A percentile compares a stretch with the other conserved stretches of the same genome.
These are phyloP conservation scores for Turnix velox DNA, from an alignment of 2,113 vertebrate genomes.

Conservation along the genomic window DNA sequence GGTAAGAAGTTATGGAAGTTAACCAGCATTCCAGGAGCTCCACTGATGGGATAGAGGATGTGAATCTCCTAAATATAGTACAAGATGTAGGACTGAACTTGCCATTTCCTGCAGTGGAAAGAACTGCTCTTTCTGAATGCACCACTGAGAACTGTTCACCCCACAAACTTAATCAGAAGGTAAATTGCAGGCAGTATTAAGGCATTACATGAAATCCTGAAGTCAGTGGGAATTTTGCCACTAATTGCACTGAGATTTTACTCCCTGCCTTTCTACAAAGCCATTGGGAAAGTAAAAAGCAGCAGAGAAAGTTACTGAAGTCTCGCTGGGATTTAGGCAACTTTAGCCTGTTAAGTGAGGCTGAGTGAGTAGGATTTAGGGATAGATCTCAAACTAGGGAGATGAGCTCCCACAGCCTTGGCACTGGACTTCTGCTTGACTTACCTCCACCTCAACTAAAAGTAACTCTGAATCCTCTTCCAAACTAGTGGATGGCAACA, in stretches of 20 bases:
- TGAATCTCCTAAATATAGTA: constrained; percentile 43
- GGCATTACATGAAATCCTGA: background rate
- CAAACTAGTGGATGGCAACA: background rate
- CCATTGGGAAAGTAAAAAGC: background rate
- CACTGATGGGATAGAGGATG: background rate
- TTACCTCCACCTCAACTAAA: background rate
- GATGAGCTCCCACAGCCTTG: background rate
- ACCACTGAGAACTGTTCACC: background rate
- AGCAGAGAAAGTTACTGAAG: background rate
- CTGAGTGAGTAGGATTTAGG: background rate
- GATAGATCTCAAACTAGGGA: background rate
- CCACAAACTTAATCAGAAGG: background rate
- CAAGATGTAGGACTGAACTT: background rate
- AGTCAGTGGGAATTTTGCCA: background rate
- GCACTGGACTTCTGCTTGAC: background rate
- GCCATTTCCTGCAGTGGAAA: constrained; percentile 54
- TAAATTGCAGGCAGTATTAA: background rate
- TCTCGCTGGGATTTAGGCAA: background rate
- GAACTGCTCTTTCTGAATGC: constrained; percentile 33
- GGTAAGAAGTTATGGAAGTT: constrained; percentile 28
- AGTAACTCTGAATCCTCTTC: background rate
- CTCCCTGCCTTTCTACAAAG: background rate
- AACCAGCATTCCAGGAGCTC: background rate
- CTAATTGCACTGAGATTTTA: background rate
- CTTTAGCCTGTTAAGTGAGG: background rate